Evolutionary conservation across 1,140 invertebrate species (phyloP), one percentile per base, ranked within the genome.

Genomic region (Drosophila arawakana): DNA sequence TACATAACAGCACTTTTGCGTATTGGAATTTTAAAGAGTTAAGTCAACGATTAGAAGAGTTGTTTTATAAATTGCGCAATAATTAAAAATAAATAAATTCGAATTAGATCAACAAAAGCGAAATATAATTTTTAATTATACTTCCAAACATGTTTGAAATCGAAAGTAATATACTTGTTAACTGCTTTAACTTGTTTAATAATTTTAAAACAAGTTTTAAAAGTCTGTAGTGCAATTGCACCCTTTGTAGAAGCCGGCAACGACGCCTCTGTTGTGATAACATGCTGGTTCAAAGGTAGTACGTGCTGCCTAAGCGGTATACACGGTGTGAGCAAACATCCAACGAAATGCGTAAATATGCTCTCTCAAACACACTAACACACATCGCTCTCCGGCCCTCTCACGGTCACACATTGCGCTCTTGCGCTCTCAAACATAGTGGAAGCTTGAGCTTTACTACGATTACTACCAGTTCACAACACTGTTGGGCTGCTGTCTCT

Each of bases 371-470:
- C 7, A 18, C n/a, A 10, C 8, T 15, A 34, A 7, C 70, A 69
- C 62, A 57, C 41, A 30, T 3, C 7, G 30, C 44, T 39, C 47
- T 47, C 21, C 43, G 52, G 25, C 63, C 58, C 47, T 63, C 47
- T 74, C 25, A 62, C 9, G 35, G 55, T 79, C 76, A 67, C 55
- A 25, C 54, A 7, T 34, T 3, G 7, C 50, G 21, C 79, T 76
- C 72, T 47, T 71, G 2, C 61, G 41, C 21, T 54, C 69, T 54
- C 11, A 11, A 11, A 13, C 18, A 41, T 21, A 21, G 43, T 49
- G 46, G 61, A 35, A 76, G 63, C 65, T 71, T 86, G 67, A 88
- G 84, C 80, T 88, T 88, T 88, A 88, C 83, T 88, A 88, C 77
- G 80, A 74, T 89, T 86, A 89, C 83, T 83, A 83, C 46, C 25